phyloP scores from a whole-genome alignment of 2,113 vertebrate genomes.

The Columbina picui region DNA sequence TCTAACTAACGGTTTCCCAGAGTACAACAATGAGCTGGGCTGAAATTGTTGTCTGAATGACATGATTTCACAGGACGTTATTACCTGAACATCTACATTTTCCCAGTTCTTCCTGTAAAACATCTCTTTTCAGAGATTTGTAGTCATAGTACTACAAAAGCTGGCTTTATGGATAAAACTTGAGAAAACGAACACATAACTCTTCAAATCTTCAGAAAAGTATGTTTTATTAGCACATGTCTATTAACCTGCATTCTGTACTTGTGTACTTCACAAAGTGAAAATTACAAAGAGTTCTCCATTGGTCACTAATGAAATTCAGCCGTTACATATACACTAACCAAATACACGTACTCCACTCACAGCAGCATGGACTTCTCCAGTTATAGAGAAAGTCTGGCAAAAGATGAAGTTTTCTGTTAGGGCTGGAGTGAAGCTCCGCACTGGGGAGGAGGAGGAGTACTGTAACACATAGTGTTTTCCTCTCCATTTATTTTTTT shows the following conservation, averaged over 20 bases:
- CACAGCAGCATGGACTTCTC: background rate
- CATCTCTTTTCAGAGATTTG: background rate
- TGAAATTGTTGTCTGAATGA: background rate
- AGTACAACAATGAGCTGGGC: background rate
- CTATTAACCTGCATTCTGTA: background rate
- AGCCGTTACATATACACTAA: background rate
- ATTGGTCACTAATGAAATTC: accelerated
- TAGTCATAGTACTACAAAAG: background rate
- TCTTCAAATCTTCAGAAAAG: background rate
- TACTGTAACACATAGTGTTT: background rate
- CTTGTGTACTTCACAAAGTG: background rate
- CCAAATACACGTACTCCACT: background rate
- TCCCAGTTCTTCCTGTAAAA: background rate
- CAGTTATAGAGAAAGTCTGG: background rate
- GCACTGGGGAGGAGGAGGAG: background rate
- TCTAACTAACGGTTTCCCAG: background rate
- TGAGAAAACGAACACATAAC: background rate
- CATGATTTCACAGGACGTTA: background rate
- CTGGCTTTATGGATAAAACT: background rate
- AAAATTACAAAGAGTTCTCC: background rate
- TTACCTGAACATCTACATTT: background rate
- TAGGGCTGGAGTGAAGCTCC: background rate
- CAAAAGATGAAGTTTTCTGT: background rate
- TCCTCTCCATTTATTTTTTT: background rate
- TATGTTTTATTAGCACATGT: background rate